Conservation (phyloP, 2,113 vertebrate genomes). For the Tylochromis polylepis region DNA sequence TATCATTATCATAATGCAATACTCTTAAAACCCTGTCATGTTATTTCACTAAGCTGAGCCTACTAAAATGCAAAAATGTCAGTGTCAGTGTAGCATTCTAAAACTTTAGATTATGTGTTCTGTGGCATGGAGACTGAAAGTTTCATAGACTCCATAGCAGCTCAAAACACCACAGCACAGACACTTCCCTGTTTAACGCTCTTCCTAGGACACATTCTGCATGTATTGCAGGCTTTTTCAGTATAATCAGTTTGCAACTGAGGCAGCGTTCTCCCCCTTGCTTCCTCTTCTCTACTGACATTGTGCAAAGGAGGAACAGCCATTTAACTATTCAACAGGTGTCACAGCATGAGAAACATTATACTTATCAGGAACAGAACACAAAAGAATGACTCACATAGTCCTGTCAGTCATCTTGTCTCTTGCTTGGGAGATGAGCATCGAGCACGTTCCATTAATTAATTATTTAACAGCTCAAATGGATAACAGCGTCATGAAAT, state of each 20-base stretch:
- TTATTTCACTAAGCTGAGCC: constrained; percentile 5
- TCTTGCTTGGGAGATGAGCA: constrained; percentile 12
- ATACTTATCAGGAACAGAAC: not conserved
- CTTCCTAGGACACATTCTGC: constrained; percentile 21
- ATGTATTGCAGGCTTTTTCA: not conserved
- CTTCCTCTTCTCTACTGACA: constrained; percentile 8
- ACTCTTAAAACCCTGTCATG: constrained; percentile 17
- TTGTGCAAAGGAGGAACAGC: not conserved
- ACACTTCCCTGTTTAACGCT: constrained; percentile 19
- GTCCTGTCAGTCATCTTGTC: not conserved
- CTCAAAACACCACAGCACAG: constrained; percentile 14
- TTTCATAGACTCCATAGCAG: constrained; percentile 36
- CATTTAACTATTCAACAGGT: constrained; percentile 29
- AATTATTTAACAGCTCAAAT: constrained; percentile 13
- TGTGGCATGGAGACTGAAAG: not conserved
- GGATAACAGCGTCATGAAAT: constrained; percentile 11
- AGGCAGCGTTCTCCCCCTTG: not conserved
- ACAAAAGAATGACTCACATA: constrained; percentile 7
- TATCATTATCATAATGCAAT: constrained; percentile 22
- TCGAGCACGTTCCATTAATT: constrained; percentile 11
- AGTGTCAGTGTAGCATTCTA: not conserved
- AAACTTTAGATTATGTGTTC: constrained; percentile 6
- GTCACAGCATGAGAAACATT: constrained; percentile 25
- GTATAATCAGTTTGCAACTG: not conserved
- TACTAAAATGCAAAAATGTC: not conserved